A percentile compares a stretch with the other conserved stretches of the same genome.
phyloP scores from a whole-genome alignment of 1,140 invertebrate genomes.

The Drosophila jambulina region DNA sequence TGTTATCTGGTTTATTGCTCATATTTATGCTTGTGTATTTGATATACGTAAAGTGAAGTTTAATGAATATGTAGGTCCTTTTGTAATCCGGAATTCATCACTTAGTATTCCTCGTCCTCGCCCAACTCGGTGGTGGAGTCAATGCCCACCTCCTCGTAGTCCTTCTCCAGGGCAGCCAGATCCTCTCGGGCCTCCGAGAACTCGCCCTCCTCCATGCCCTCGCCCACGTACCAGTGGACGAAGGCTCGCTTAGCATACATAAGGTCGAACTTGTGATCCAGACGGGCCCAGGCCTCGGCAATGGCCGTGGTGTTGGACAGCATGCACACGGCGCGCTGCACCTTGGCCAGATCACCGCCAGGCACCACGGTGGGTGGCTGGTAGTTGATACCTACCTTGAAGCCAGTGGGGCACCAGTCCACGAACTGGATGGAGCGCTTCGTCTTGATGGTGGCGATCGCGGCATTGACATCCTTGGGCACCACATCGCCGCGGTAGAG shows the following conservation, averaged over 20 bases:
- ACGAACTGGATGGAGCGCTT: constrained; percentile 95
- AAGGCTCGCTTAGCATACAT: constrained; percentile 94
- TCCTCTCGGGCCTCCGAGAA: constrained; percentile 95
- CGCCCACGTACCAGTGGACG: constrained; percentile 94
- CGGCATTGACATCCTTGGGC: constrained; percentile 92
- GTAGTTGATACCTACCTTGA: constrained; percentile 93
- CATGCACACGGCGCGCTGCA: constrained; percentile 91
- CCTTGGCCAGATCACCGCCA: constrained; percentile 92
- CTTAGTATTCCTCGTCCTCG: constrained; percentile 90
- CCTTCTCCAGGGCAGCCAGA: constrained; percentile 93
- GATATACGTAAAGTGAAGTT: constrained; percentile 16
- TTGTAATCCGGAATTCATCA: background rate
- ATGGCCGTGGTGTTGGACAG: constrained; percentile 93
- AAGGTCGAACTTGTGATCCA: constrained; percentile 93
- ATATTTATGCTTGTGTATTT: constrained; percentile 6
- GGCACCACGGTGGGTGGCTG: constrained; percentile 93
- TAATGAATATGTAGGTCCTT: constrained; percentile 2
- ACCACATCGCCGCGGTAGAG: constrained; percentile 92
- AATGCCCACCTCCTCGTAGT: constrained; percentile 93
- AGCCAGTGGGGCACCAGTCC: constrained; percentile 96
- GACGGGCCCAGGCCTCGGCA: constrained; percentile 91
- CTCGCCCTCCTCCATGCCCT: constrained; percentile 95
- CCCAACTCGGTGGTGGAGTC: constrained; percentile 90
- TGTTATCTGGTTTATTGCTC: constrained; percentile 30
- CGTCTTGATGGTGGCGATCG: constrained; percentile 94